These are phyloP conservation scores for Orchesella flavescens DNA, from an alignment of 2,888 invertebrate species.

Conservation along the genomic window DNA sequence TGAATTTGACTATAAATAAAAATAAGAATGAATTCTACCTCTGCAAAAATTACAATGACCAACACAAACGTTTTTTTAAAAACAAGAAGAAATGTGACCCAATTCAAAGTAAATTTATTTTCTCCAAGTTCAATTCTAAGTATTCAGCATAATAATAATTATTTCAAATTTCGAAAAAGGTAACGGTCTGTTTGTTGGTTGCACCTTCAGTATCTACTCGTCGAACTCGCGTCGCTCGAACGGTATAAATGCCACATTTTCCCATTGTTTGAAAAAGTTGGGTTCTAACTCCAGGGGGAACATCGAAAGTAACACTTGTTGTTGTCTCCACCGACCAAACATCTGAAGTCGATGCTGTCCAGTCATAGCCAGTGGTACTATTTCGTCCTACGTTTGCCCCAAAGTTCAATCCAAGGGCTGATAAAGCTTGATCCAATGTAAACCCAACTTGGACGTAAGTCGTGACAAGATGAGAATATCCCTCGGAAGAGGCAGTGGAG, in stretches of 20 bases:
- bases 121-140: too few species aligned
- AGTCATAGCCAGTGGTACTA: too few species aligned
- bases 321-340: conserved; percentile 63
- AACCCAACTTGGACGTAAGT: conserved; percentile 65
- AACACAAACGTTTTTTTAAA: too few species aligned
- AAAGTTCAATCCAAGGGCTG: conserved; percentile 53
- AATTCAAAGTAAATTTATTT: too few species aligned
- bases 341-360: conserved; percentile 64
- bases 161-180: conserved; percentile 57
- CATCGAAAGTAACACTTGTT: conserved; percentile 61
- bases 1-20: too few species aligned
- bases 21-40: too few species aligned
- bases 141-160: too few species aligned
- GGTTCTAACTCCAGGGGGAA: conserved; percentile 63
- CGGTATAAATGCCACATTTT: conserved; percentile 64
- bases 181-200: conserved; percentile 38
- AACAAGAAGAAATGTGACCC: too few species aligned
- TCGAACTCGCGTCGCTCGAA: conserved; percentile 61
- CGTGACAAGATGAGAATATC: conserved; percentile 46
- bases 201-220: conserved; percentile 59
- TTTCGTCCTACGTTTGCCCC: conserved; percentile 51
- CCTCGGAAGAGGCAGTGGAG: conserved; percentile 60
- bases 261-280: conserved; percentile 65
- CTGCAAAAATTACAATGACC: too few species aligned
- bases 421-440: conserved; percentile 52